Base-by-base conservation (phyloP, 2,888 invertebrate genomes). In the Heteromurus nitidus region DNA sequence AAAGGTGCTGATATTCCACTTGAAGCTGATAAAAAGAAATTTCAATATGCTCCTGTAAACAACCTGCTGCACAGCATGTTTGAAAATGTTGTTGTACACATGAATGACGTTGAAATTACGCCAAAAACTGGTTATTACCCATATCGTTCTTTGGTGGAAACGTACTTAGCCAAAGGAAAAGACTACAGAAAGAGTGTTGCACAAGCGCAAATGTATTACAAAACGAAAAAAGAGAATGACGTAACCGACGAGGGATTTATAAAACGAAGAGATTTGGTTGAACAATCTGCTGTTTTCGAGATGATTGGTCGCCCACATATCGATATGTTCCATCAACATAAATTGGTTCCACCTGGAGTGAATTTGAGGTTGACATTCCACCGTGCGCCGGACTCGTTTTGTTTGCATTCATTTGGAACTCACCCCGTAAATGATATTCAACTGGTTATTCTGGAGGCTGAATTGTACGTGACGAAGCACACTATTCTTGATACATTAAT, bases 21-120 rank as follows among this genome's bases (percentile, higher is more conserved):
- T 5, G 44, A 55, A 50, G 26, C 22, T 7, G 44, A 60, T 22
- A 72, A 44, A 28, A 31, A n/a, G 0, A 24, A 11, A 3, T 26
- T 79, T 24, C 44, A 22, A 13, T 77, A 60, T 68, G 62, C 36
- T 36, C 65, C 79, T 16, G 82, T 64, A 2, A 84, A 84, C 22
- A 73, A 82, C 42, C 42, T 70, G 30, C 13, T 81, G 0, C 75
- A 68, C 24, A 68, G 76, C 1, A 20, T 69, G 26, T 84, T 82
- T 64, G 62, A 76, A 24, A 20, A 44, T 18, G 50, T 70, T 11
- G 53, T 26, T 18, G 31, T 83, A 2, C 30, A 60, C 18, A 0
- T 79, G 5, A 64, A 62, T 16, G 70, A 79, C 13, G 31, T n/a
- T 11, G 58, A 72, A 58, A 24, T 82, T 20, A 65, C 79, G 26